Evolutionary conservation across 2,888 invertebrate genomes (phyloP).

Genomic region (Orthosia gothica): DNA sequence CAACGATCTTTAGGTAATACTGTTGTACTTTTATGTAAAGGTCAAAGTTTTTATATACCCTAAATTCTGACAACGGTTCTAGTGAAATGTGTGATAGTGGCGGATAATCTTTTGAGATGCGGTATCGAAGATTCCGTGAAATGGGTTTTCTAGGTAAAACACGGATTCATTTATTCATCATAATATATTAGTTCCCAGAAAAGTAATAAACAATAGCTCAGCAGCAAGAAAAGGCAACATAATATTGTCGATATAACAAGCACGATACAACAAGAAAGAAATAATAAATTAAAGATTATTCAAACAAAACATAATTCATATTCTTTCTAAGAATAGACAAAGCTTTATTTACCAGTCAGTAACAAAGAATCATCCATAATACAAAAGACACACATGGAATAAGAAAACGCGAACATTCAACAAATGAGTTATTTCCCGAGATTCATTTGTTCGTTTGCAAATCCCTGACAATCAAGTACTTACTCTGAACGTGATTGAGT

Average conservation of each 20-base stretch:
- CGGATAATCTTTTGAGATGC: not conserved
- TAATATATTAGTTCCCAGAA: too few relatives aligned
- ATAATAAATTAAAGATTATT: not conserved
- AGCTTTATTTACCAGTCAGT: slow-evolving; percentile 20
- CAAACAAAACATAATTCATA: slow-evolving; percentile 4
- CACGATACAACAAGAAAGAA: not conserved
- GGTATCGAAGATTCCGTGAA: not conserved
- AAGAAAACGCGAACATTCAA: slow-evolving; percentile 40
- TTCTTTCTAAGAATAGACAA: slow-evolving; percentile 20
- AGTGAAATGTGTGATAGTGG: not conserved
- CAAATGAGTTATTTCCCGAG: slow-evolving; percentile 58
- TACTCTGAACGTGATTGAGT: slow-evolving; percentile 60
- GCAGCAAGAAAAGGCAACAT: not conserved
- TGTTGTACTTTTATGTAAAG: slow-evolving; percentile 3
- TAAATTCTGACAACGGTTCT: not conserved
- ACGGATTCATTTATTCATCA: too few relatives aligned
- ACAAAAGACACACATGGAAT: slow-evolving; percentile 28
- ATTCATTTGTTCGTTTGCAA: slow-evolving; percentile 62
- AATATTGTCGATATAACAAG: not conserved
- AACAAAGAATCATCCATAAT: slow-evolving; percentile 32
- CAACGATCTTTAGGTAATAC: slow-evolving; percentile 23
- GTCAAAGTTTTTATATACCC: slow-evolving; percentile 1
- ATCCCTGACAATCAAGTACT: slow-evolving; percentile 64
- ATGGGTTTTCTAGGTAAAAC: not conserved
- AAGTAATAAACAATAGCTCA: too few relatives aligned